Percentiles rank a stretch among this genome's conserved stretches.
These are phyloP conservation scores for Amblyteles armatorius DNA, from an alignment of 2,888 invertebrate genomes.

Conservation along the genomic window DNA sequence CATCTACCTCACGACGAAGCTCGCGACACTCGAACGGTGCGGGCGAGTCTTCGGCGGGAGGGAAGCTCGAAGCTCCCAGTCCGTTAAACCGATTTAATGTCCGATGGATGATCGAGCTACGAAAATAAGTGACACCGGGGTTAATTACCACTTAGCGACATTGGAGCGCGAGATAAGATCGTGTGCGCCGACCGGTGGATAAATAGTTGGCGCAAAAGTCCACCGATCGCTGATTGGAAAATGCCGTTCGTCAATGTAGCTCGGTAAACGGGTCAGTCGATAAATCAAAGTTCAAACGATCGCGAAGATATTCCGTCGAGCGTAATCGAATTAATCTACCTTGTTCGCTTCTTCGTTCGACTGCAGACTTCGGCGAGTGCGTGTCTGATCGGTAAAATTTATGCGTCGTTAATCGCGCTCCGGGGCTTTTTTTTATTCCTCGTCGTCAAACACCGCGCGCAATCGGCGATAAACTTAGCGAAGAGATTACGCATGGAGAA, in stretches of 20 bases:
- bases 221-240: conserved; percentile 35
- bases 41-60: conserved; percentile 15
- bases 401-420: too few relatives aligned
- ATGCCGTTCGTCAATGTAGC: conserved; percentile 18
- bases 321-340: neutral
- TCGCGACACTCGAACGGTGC: neutral
- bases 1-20: neutral
- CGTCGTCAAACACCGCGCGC: too few relatives aligned
- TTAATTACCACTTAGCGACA: conserved; percentile 74
- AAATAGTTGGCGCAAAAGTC: conserved; percentile 17
- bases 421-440: too few relatives aligned
- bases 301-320: neutral
- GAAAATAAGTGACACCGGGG: conserved; percentile 66
- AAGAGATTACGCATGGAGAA: too few relatives aligned
- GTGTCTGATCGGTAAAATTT: too few relatives aligned
- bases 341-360: too few relatives aligned
- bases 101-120: conserved; percentile 57
- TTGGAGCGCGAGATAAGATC: conserved; percentile 36
- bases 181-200: conserved; percentile 23
- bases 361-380: too few relatives aligned
- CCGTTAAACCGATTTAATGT: conserved; percentile 64
- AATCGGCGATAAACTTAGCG: too few relatives aligned
- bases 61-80: conserved; percentile 18
- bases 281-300: conserved; percentile 23
- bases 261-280: conserved; percentile 19